phyloP scores from a whole-genome alignment of 2,888 invertebrate species.

The Drosophila sordidula region DNA sequence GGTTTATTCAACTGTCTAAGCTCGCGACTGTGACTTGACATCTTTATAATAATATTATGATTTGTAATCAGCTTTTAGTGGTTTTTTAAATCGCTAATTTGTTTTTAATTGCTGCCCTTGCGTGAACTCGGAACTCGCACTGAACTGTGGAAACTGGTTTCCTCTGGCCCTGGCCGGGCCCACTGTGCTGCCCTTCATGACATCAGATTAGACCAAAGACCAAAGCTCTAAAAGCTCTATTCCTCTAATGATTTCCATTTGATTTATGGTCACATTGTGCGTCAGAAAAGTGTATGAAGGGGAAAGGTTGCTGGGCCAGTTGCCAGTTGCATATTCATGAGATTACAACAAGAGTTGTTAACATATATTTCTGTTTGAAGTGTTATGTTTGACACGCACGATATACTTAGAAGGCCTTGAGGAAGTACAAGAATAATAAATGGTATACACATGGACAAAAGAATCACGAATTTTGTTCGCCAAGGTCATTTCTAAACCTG shows the following conservation, averaged over 20 bases:
- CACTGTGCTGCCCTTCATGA: constrained; percentile 43
- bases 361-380: background rate
- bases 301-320: background rate
- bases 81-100: constrained; percentile 43
- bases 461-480: background rate
- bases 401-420: constrained; percentile 25
- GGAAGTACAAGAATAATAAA: background rate
- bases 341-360: constrained; percentile 15
- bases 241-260: constrained; percentile 33
- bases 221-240: constrained; percentile 15
- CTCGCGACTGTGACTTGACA: constrained; percentile 28
- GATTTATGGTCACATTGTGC: constrained; percentile 38
- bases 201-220: constrained; percentile 15
- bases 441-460: background rate
- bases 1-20: constrained; percentile 49
- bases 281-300: background rate
- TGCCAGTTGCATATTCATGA: constrained; percentile 46
- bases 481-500: background rate
- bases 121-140: constrained; percentile 50
- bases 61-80: constrained; percentile 31
- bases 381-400: constrained; percentile 22
- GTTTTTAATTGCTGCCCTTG: constrained; percentile 59
- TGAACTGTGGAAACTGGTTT: constrained; percentile 49
- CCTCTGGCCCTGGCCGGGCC: constrained; percentile 40
- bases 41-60: constrained; percentile 14